phyloP scores from a whole-genome alignment of 2,113 vertebrate species.

The Xerus inauris region DNA sequence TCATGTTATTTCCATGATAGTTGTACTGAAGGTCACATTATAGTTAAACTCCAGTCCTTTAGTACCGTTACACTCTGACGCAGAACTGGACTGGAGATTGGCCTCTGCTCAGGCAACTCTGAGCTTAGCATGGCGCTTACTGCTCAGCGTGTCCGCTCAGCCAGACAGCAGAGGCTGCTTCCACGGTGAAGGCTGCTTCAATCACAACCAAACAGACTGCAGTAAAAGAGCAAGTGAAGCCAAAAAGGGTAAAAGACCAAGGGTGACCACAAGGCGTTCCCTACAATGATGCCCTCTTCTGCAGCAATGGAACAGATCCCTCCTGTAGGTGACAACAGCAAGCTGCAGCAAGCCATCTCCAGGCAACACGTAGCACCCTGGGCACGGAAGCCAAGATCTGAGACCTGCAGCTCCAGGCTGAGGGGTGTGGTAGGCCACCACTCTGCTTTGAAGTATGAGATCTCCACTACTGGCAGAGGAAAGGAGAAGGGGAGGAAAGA shows the following conservation, averaged over 20 bases:
- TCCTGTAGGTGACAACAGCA: not conserved
- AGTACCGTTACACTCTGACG: not conserved
- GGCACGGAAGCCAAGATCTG: not conserved
- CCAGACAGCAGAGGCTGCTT: too few relatives aligned
- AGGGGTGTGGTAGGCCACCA: not conserved
- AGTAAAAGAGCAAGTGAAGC: not conserved
- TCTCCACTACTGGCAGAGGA: rapidly evolving
- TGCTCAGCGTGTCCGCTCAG: not conserved
- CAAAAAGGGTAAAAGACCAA: not conserved
- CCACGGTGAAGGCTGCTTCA: too few relatives aligned
- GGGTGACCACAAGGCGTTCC: not conserved
- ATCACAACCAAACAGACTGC: not conserved
- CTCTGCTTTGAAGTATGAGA: not conserved
- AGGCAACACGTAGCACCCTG: rapidly evolving
- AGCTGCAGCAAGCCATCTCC: rapidly evolving
- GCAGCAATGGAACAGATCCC: not conserved
- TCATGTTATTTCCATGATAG: not conserved
- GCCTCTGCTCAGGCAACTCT: not conserved
- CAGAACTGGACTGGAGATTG: not conserved
- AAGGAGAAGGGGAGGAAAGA: not conserved
- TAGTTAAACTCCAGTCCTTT: not conserved
- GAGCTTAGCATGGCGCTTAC: not conserved
- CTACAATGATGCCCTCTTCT: not conserved
- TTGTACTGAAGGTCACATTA: not conserved
- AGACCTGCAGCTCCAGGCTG: not conserved